Conservation (phyloP, 2,113 vertebrate genomes). For the Toxotes chatareus region DNA sequence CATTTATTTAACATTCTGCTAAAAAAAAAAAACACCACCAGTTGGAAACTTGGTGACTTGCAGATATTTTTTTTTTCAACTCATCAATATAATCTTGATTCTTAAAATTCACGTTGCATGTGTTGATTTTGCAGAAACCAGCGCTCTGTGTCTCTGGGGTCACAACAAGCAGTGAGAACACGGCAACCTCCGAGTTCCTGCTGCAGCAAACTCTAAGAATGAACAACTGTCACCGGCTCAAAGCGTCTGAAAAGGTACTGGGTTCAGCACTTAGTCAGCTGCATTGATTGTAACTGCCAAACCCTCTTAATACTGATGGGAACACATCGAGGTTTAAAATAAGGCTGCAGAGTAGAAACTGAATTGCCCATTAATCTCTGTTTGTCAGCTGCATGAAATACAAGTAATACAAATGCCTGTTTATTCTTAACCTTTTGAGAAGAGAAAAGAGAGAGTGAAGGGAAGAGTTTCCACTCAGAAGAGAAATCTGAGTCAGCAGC, state of each 20-base stretch:
- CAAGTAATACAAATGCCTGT: background rate
- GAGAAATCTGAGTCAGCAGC: constrained; percentile 74
- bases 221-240: background rate
- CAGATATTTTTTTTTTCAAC: background rate
- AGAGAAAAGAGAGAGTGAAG: background rate
- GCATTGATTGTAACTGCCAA: constrained; percentile 26
- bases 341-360: background rate
- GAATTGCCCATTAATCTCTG: background rate
- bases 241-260: background rate
- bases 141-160: background rate
- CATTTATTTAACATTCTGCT: background rate
- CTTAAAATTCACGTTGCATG: background rate
- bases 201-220: constrained; percentile 31
- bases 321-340: background rate
- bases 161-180: constrained; percentile 4
- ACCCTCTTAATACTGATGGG: background rate
- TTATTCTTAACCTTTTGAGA: background rate
- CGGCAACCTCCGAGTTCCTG: background rate
- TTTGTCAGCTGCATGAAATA: background rate
- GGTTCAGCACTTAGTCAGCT: constrained; percentile 40
- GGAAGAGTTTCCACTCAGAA: constrained; percentile 27
- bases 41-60: background rate
- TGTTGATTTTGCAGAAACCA: background rate
- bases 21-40: background rate
- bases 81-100: background rate